Percentiles rank a stretch among this genome's conserved stretches.
phyloP scores from a whole-genome alignment of 2,113 vertebrate species.

The Elephantulus edwardii region DNA sequence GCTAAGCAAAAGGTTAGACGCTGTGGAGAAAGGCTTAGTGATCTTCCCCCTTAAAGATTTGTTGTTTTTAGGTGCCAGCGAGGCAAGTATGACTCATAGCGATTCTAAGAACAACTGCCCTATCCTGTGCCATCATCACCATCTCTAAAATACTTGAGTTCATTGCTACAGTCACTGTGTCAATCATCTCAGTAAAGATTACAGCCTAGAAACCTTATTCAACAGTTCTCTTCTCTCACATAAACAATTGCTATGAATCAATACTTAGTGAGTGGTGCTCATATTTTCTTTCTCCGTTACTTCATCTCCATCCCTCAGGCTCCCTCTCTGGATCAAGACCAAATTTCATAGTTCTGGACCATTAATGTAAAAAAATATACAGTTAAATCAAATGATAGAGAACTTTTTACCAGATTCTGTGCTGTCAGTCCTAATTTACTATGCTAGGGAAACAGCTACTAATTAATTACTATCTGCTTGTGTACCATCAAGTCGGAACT shows the following conservation, averaged over 20 bases:
- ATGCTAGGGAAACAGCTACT: background rate
- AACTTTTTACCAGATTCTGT: background rate
- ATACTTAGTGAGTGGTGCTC: background rate
- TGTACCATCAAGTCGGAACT: no score
- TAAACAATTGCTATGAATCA: background rate
- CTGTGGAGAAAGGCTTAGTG: background rate
- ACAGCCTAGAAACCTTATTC: background rate
- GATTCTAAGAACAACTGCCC: no score
- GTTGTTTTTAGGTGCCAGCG: no score
- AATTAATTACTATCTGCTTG: no score
- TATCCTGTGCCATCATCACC: no score
- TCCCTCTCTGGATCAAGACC: background rate
- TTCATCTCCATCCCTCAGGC: background rate
- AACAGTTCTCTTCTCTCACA: background rate
- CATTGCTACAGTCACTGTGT: no score
- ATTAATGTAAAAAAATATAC: conserved; percentile 15
- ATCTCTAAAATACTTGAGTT: no score
- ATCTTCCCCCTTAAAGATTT: background rate
- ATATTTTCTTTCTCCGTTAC: background rate
- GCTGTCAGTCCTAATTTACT: conserved; percentile 29
- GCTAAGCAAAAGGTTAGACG: no score
- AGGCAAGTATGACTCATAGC: no score
- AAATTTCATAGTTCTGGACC: background rate
- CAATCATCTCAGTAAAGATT: no score
- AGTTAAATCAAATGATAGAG: background rate